Base-by-base conservation (phyloP, 1,140 invertebrate genomes). In the Bombus confusus region DNA sequence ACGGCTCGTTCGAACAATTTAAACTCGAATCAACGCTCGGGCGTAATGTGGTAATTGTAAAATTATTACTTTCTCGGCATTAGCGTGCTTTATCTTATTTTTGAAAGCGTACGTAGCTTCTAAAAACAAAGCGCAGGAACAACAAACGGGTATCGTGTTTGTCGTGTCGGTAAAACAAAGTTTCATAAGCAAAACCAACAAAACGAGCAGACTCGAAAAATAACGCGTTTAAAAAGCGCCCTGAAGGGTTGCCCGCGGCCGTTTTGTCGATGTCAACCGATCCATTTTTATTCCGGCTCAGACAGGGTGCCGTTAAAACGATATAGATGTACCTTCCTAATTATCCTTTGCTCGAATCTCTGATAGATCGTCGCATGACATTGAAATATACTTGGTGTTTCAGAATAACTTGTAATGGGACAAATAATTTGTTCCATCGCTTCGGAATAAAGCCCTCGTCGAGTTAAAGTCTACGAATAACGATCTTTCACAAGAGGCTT, bases 301-400 rank as follows among this genome's bases (percentile, higher is more conserved):
- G 72, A 76, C 72, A 66, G 59, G 59, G 25, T 66, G 59, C 34
- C 31, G 15, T 84, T 78, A 41, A 57, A 83, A 25, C 81, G 43
- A 76, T 57, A 68, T 34, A 69, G 73, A 78, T 43, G 13, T 57
- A 83, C 76, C 47, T n/a, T 71, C 68, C 47, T 83, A 83, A 83
- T 78, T 77, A 69, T 57, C 43, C 34, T 25, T 28, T 18, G n/a
- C n/a, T 37, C 22, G 28, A 52, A 77, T 62, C 62, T 66, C 34
- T 68, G 62, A 75, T 66, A 66, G 43, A 66, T 75, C 41, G 41
- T 37, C 25, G 41, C 25, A 22, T 31, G 59, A 8, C 18, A 22
- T 25, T 5, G 6, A 41, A 18, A 34, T 15, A 52, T 31, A 28
- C 22, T 18, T 13, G 43, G 37, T 62, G n/a, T 47, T 15, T 39